Evolutionary conservation across 1,140 invertebrate genomes (phyloP), one percentile per base, ranked within the genome.

Genomic region (Agraylea sexmaculata): DNA sequence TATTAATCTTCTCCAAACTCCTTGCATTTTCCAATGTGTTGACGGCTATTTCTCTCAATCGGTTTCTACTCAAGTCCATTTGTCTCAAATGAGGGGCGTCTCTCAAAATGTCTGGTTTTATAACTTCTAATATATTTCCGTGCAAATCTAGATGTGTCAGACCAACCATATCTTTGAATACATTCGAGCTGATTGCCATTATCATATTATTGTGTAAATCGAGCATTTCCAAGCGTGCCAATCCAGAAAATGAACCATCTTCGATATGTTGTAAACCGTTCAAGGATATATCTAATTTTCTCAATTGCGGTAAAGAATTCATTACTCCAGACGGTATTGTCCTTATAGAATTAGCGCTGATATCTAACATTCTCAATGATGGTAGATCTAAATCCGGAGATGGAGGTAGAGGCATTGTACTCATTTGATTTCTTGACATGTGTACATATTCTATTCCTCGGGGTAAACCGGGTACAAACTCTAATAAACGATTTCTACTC

Each of bases 41-140:
- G 3, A 73, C 68, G 1, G 71, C 70, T 43, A 86, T 74, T 53
- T 72, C 77, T 17, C 74, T 73, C 17, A 90, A 59, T 50, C 77
- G 74, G 56, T 91, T 92, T 46, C 75, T 73, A 37, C 80, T 85
- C 1, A 90, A 54, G 60, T 88, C 82, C 7, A 91, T 50, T 41
- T 64, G 66, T 40, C 75, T 74, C 18, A 89, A 55, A 40, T 69
- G 65, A 6, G 58, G 52, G 45, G 78, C 79, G 21, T 79, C 75
- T 37, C 74, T 68, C 17, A 89, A 75, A 3, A 78, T 55, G 40
- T 77, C 73, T 7, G 78, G 69, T 45, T 75, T 71, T 18, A 89
- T 63, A 18, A 71, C 62, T 46, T 83, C 78, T 35, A 91, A 60
- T 37, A 77, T 70, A 57, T 90, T 91, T 16, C 83, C 77, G 23